Evolutionary conservation across 2,888 invertebrate species (phyloP), one percentile per base, ranked within the genome.

Genomic region (Drosophila kuntzei): DNA sequence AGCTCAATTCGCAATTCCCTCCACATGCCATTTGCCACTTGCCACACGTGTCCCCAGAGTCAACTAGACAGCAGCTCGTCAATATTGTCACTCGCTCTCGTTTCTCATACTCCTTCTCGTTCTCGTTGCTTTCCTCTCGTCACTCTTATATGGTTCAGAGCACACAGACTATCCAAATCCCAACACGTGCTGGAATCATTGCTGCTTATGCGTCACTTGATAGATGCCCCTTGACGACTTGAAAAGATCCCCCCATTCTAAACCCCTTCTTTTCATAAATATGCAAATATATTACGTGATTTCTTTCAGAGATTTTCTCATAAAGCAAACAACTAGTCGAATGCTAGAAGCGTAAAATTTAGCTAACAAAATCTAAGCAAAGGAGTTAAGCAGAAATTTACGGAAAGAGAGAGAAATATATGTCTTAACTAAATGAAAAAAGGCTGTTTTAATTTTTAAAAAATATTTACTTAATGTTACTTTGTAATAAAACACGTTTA

Each of bases 281-380:
- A 81, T 86, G 86, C 64, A 81, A 86, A 86, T 81, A 50, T 70
- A 63, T 68, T 76, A 79, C 83, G 80, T 81, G 83, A 86, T 86
- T 73, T 79, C 81, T 57, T 66, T 41, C 53, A 64, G 63, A 67
- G 58, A 71, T 72, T 72, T 59, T 36, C 36, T 46, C 53, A 58
- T 65, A 68, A 75, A 39, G 22, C 37, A 64, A 62, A 63, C 37
- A 60, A 44, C 51, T 46, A 53, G 63, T 47, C 54, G 36, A 50
- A 51, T 34, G 58, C 9, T 18, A 22, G 50, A 36, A 54, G 41
- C 25, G 49, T 14, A 47, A 36, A 49, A 44, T 62, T 49, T 25
- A 27, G 27, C 43, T 25, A 18, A 25, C 20, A 18, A 47, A 41
- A 74, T 57, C 39, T 36, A 39, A 22, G n/a, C 16, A 18, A 62